Conservation (phyloP, 2,888 invertebrate genomes). For the Protophormia terraenovae region DNA sequence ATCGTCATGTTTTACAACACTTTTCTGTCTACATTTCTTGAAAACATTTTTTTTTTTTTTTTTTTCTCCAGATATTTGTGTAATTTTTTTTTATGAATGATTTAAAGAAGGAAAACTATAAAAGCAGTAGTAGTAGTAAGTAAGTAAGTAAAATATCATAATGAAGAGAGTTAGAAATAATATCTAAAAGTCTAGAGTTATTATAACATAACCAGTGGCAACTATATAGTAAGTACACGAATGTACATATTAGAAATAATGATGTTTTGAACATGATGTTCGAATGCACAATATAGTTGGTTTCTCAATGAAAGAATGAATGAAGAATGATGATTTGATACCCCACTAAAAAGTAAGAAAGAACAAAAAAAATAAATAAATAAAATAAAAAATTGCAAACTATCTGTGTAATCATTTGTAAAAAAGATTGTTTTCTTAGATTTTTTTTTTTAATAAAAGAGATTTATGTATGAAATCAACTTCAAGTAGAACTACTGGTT, state of each 20-base stretch:
- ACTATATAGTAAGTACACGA: background rate
- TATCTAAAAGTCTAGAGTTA: background rate
- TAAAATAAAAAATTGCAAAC: slow-evolving; percentile 57
- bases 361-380: background rate
- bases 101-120: slow-evolving; percentile 12
- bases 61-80: background rate
- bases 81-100: slow-evolving; percentile 49
- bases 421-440: background rate
- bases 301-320: slow-evolving; percentile 43
- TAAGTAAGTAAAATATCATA: slow-evolving; percentile 7
- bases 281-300: background rate
- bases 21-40: slow-evolving; percentile 33
- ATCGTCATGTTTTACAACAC: slow-evolving; percentile 45
- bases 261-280: background rate
- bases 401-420: slow-evolving; percentile 59
- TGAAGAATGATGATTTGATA: slow-evolving; percentile 44
- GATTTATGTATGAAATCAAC: background rate
- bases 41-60: background rate
- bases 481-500: slow-evolving; percentile 26
- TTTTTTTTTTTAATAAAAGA: background rate
- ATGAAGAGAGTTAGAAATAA: background rate
- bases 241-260: background rate
- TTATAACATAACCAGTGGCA: slow-evolving; percentile 54
- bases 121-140: background rate
- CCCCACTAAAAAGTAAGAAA: background rate